Evolutionary conservation across 1,140 invertebrate species (phyloP), one percentile per base, ranked within the genome.

Genomic region (Diabrotica virgifera): DNA sequence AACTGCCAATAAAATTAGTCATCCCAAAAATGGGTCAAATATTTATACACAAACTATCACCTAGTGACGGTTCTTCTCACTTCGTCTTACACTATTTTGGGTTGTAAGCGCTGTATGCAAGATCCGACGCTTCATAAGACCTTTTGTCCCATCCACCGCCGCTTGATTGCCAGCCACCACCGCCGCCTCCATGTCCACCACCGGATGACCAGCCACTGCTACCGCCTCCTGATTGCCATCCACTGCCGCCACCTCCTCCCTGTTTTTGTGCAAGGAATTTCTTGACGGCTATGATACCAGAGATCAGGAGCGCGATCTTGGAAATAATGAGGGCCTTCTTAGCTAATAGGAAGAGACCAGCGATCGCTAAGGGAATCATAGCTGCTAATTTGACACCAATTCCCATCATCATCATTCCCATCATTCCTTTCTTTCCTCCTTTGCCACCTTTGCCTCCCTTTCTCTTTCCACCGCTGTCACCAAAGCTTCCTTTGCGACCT

Each of bases 321-420:
- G 88, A 87, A 62, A 88, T 86, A 64, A 90, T 90, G 8, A 90
- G 76, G 3, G 89, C 90, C 76, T 92, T 92, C 46, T 89, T 88
- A 0, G 89, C 89, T 58, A 90, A 71, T 5, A 90, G 74, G 77
- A 90, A 91, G 0, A 91, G 81, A 0, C 86, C 87, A 51, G 86
- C 89, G 71, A 91, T 89, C 0, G 87, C 87, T 0, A 90, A 75
- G 0, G 89, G 89, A n/a, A 90, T 81, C 82, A 90, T 80, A 0
- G 87, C 86, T 0, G 85, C 87, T 84, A 90, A 85, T 77, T 90
- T 91, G 81, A 88, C 88, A 0, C 85, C 87, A 64, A 89, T 83
- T 0, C 88, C 89, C 87, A 90, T 90, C 85, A 89, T 88, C 86
- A 91, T 90, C 82, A 89, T 89, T 14, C 87, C 85, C 86, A 91